Percentiles rank a stretch among this genome's conserved stretches.
Conservation (phyloP, 1,140 invertebrate genomes). For the Brachionus manjavacas region DNA sequence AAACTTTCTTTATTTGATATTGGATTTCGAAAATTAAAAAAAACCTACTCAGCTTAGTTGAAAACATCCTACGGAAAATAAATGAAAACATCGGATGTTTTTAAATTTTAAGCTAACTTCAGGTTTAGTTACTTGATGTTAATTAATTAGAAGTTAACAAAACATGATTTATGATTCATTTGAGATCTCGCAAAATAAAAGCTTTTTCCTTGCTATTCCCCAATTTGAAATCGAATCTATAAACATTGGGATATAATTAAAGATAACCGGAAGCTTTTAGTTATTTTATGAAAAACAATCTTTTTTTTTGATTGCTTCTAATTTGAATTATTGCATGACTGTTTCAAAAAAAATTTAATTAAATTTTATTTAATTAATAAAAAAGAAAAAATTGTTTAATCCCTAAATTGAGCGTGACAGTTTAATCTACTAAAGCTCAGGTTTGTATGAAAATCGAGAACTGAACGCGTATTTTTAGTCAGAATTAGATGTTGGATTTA, state of each 20-base stretch:
- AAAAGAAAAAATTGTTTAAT: not conserved
- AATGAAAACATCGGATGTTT: not conserved
- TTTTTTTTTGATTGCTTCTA: not conserved
- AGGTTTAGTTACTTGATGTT: not conserved
- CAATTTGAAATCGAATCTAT: not conserved
- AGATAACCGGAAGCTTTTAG: not conserved
- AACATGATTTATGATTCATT: not conserved
- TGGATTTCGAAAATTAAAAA: not conserved
- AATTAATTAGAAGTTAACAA: not conserved
- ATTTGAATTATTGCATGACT: not conserved
- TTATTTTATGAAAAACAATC: not conserved
- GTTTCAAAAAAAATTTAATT: not conserved
- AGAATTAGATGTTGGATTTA: not conserved
- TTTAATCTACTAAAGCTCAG: not conserved
- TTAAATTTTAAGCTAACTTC: not conserved
- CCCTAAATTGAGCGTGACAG: not conserved
- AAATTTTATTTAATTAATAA: not conserved
- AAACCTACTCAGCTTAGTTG: not conserved
- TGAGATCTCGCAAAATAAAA: not conserved
- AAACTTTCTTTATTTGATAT: not conserved
- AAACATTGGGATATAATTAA: not conserved
- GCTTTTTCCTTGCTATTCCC: not conserved
- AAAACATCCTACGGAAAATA: not conserved
- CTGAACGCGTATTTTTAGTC: not conserved
- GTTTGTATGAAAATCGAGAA: not conserved